A percentile compares a stretch with the other conserved stretches of the same genome.
Evolutionary conservation across 2,888 invertebrate species (phyloP).

Genomic region (Epistrophella euchroma): DNA sequence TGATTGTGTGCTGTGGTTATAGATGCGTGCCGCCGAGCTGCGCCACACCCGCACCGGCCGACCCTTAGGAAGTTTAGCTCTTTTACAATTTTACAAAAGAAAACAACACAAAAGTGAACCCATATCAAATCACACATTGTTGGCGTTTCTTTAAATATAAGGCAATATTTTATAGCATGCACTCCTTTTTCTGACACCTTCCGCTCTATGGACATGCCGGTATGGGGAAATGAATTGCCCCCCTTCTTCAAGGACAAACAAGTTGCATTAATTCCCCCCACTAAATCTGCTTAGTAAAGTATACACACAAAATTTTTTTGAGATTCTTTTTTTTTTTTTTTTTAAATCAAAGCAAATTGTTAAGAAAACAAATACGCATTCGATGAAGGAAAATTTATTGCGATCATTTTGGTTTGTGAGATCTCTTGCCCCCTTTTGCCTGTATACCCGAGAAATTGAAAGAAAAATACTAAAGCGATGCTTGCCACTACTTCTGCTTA

Average conservation of each 20-base stretch:
- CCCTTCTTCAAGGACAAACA: constrained; percentile 25
- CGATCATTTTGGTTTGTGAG: constrained; percentile 23
- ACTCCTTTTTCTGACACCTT: constrained; percentile 50
- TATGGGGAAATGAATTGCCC: constrained; percentile 12
- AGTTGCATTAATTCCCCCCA: constrained; percentile 6
- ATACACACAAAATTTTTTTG: background rate
- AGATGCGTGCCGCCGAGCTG: background rate
- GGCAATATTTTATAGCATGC: constrained; percentile 18
- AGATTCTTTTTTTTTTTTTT: constrained; percentile 2
- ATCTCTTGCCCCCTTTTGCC: background rate
- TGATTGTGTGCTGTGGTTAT: background rate
- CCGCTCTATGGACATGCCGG: constrained; percentile 1
- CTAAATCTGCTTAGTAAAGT: constrained; percentile 14
- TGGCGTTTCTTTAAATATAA: constrained; percentile 15
- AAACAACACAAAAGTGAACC: constrained; percentile 1
- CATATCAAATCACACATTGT: constrained; percentile 31
- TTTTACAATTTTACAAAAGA: background rate
- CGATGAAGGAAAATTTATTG: constrained; percentile 55
- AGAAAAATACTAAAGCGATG: constrained; percentile 2
- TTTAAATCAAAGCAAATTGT: constrained; percentile 47
- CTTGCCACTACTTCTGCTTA: constrained; percentile 2
- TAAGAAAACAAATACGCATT: constrained; percentile 63
- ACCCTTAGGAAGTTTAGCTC: background rate
- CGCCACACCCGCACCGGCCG: background rate
- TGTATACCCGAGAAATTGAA: background rate